Conservation (phyloP, 1,140 invertebrate genomes). For the Papilio polyxenes region DNA sequence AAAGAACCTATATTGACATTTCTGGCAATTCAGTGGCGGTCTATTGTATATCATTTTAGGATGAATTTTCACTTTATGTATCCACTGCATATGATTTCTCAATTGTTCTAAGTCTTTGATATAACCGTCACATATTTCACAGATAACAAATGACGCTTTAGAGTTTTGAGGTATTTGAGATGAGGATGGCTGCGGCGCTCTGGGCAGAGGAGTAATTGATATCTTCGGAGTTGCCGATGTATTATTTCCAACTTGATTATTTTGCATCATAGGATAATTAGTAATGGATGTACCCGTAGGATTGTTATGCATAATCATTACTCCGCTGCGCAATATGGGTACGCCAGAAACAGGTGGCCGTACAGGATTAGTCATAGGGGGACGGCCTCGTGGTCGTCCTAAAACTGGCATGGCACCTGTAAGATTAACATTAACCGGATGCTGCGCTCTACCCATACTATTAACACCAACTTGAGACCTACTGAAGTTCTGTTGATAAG, state of each 20-base stretch:
- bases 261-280: slow-evolving; percentile 72
- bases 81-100: slow-evolving; percentile 97
- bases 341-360: slow-evolving; percentile 69
- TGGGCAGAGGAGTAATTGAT: slow-evolving; percentile 94
- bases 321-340: slow-evolving; percentile 73
- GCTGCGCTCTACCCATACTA: slow-evolving; percentile 58
- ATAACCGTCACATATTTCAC: slow-evolving; percentile 97
- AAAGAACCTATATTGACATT: slow-evolving; percentile 85
- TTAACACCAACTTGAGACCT: slow-evolving; percentile 66
- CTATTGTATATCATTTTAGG: slow-evolving; percentile 97
- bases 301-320: slow-evolving; percentile 77
- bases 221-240: slow-evolving; percentile 86
- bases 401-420: slow-evolving; percentile 63
- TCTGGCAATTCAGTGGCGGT: slow-evolving; percentile 96
- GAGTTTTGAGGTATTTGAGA: slow-evolving; percentile 71
- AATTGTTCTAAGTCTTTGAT: slow-evolving; percentile 96
- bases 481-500: slow-evolving; percentile 68
- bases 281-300: slow-evolving; percentile 68
- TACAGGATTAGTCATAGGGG: slow-evolving; percentile 61
- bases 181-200: slow-evolving; percentile 82
- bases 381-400: slow-evolving; percentile 69
- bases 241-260: slow-evolving; percentile 65
- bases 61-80: slow-evolving; percentile 97
- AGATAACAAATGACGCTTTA: slow-evolving; percentile 91
- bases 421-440: slow-evolving; percentile 56